phyloP scores from a whole-genome alignment of 2,888 invertebrate genomes.

The Caradrina kadenii region DNA sequence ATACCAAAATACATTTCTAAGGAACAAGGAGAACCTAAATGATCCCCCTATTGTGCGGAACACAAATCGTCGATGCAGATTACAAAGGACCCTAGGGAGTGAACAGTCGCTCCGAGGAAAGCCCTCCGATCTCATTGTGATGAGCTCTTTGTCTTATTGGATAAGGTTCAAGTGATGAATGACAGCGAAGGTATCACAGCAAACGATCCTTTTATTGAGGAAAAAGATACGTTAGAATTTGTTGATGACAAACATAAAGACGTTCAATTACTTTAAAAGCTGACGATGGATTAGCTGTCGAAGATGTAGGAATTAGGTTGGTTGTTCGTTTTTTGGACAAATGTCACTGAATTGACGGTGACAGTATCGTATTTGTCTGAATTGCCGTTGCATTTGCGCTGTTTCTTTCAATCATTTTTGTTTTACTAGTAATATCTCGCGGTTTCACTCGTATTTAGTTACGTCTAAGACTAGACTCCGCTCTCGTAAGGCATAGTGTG shows the following conservation, averaged over 20 bases:
- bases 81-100: slow-evolving; percentile 67
- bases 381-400: slow-evolving; percentile 21
- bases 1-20: slow-evolving; percentile 61
- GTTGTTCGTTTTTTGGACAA: slow-evolving; percentile 58
- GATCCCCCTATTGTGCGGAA: slow-evolving; percentile 65
- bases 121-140: slow-evolving; percentile 65
- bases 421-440: no score
- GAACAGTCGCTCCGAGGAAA: slow-evolving; percentile 66
- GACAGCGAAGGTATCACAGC: slow-evolving; percentile 63
- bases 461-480: no score
- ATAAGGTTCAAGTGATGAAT: slow-evolving; percentile 67
- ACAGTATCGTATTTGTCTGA: slow-evolving; percentile 42
- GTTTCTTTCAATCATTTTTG: not conserved
- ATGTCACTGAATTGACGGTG: slow-evolving; percentile 51
- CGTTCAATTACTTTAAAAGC: slow-evolving; percentile 68
- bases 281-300: slow-evolving; percentile 61
- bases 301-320: slow-evolving; percentile 57
- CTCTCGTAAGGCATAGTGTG: no score
- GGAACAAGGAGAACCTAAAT: slow-evolving; percentile 61
- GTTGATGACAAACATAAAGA: slow-evolving; percentile 65
- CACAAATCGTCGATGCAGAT: slow-evolving; percentile 72
- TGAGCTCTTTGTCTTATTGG: slow-evolving; percentile 71
- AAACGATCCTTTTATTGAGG: slow-evolving; percentile 66
- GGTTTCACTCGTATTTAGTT: no score
- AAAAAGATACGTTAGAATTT: slow-evolving; percentile 65